phyloP scores from a whole-genome alignment of 1,140 invertebrate species.

The Batillaria attramentaria region DNA sequence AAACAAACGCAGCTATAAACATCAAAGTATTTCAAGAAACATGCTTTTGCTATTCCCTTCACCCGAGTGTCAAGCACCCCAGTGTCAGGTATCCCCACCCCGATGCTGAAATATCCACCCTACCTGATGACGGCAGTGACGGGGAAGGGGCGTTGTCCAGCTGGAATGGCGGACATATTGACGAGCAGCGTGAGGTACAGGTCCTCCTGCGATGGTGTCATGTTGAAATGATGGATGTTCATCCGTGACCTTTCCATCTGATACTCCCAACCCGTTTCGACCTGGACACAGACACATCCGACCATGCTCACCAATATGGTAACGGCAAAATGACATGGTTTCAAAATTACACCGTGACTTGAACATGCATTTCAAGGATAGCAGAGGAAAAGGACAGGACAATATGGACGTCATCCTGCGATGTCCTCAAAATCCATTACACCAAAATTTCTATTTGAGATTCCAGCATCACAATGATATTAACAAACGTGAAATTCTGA shows the following conservation, averaged over 20 bases:
- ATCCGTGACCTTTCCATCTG: conserved; percentile 36
- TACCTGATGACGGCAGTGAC: conserved; percentile 50
- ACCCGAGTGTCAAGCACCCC: background rate
- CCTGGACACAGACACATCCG: conserved; percentile 20
- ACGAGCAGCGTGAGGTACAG: conserved; percentile 41
- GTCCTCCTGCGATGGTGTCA: conserved; percentile 25
- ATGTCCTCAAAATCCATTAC: background rate
- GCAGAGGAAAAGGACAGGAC: too few species aligned
- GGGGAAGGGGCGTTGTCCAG: conserved; percentile 35
- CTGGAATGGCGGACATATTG: conserved; percentile 25
- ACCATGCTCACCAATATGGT: background rate
- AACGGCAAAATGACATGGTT: background rate
- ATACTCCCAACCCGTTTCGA: conserved; percentile 17
- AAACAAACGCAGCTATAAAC: background rate
- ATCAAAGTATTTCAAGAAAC: background rate
- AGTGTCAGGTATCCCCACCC: too few species aligned
- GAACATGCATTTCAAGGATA: background rate
- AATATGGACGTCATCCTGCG: too few species aligned
- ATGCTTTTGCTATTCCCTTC: too few species aligned
- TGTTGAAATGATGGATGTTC: conserved; percentile 53
- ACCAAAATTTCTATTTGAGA: background rate
- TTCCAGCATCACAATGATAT: background rate
- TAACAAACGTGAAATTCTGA: too few species aligned
- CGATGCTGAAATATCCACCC: too few species aligned
- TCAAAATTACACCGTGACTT: background rate